Evolutionary conservation across 2,888 invertebrate genomes (phyloP), one percentile per base, ranked within the genome.

Genomic region (Clistopyga incitator): DNA sequence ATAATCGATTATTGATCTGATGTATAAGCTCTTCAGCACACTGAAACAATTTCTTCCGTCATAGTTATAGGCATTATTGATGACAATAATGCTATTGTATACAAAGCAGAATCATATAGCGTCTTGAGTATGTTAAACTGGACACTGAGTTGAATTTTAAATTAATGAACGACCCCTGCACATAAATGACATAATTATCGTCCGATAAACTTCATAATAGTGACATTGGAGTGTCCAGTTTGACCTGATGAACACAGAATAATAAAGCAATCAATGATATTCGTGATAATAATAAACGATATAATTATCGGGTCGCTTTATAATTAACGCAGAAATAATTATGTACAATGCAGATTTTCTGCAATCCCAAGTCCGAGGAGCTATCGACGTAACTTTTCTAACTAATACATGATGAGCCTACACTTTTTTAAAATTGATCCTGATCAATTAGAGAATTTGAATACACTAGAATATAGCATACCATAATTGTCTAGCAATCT

Each of bases 241-340:
- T 4, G 38, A 38, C 10, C 2, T 38, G 38, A 10, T 38, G 8
- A 0, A n/a, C n/a, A 18, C 4, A 18, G 34, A 38, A 34, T 38
- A 61, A 38, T 8, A 64, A 64, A 11, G 18, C 3, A 25, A 42
- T 64, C 2, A 42, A 61, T 38, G 6, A 34, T 34, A 38, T 15
- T 11, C 15, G 8, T 20, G 8, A 20, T 54, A 61, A 61, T 38
- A 38, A 10, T 38, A 34, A 38, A 13, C 3, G 15, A 61, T 38
- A 18, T 61, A 61, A 61, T 61, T 61, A 61, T 61, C 61, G 38
- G 61, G 34, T 34, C 61, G 18, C 38, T 61, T n/a, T 18, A 61
- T 34, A 34, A 61, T 61, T 8, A 59, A 34, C 10, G 34, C 18
- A 61, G 10, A n/a, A 61, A 15, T 34, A 34, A 59, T 29, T 15